phyloP scores from a whole-genome alignment of 2,113 vertebrate genomes.

The Rhinopomastus cyanomelas region DNA sequence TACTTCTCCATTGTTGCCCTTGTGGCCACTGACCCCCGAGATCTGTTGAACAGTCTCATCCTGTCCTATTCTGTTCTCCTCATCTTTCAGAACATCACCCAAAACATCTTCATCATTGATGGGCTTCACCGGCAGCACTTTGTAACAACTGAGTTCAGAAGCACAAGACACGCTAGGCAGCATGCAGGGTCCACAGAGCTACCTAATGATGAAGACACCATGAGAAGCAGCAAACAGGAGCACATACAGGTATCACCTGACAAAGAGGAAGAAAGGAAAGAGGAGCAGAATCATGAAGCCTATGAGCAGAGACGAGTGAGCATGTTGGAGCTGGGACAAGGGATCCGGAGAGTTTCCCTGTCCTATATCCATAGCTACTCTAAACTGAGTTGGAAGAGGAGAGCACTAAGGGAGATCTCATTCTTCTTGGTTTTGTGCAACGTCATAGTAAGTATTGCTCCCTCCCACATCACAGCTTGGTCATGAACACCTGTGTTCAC shows the following conservation, averaged over 20 bases:
- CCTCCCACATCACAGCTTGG: not conserved
- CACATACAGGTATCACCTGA: not conserved
- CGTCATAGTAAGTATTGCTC: constrained; percentile 80
- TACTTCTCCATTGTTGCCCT: constrained; percentile 91
- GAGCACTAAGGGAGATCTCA: constrained; percentile 81
- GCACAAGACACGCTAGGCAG: accelerated
- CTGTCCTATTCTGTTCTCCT: constrained; percentile 83
- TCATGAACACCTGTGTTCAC: not conserved
- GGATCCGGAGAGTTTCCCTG: constrained; percentile 53
- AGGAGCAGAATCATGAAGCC: not conserved
- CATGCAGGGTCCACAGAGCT: not conserved
- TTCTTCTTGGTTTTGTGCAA: constrained; percentile 88
- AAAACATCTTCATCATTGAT: constrained; percentile 91
- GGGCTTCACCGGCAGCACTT: constrained; percentile 80
- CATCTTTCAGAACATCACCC: constrained; percentile 84
- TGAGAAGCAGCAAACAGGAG: not conserved
- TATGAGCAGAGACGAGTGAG: constrained; percentile 15
- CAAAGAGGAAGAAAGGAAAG: not conserved
- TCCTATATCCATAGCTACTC: constrained; percentile 70
- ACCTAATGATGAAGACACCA: not conserved
- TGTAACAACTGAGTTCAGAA: not conserved
- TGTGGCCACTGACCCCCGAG: constrained; percentile 63
- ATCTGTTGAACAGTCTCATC: constrained; percentile 78
- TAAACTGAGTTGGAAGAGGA: constrained; percentile 76
- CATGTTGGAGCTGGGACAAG: constrained; percentile 62